A percentile compares a stretch with the other conserved stretches of the same genome.
Evolutionary conservation across 2,797 vertebrate species (phyloP).

Genomic region (Poecilia wingei): DNA sequence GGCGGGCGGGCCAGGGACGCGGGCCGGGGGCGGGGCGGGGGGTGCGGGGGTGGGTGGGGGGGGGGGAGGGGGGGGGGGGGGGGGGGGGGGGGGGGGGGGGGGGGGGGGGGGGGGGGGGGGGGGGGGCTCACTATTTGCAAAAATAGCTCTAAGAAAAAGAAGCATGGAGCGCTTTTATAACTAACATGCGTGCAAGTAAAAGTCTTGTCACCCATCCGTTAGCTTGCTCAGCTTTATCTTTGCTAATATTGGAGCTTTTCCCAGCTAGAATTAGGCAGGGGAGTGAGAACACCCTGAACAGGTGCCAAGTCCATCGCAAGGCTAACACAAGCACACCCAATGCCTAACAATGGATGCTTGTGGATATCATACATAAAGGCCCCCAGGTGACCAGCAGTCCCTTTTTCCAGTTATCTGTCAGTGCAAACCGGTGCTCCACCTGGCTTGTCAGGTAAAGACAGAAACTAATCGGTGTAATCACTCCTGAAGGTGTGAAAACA

Average conservation of each 20-base stretch:
- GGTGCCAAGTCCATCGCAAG: neutral
- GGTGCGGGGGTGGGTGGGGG: too few species aligned
- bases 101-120: too few species aligned
- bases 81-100: too few species aligned
- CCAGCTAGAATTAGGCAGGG: neutral
- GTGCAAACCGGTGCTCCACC: neutral
- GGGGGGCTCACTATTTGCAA: conserved; percentile 37
- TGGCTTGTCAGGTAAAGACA: conserved; percentile 14
- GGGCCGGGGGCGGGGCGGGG: too few species aligned
- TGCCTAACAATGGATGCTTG: neutral
- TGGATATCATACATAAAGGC: neutral
- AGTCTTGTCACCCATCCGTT: neutral
- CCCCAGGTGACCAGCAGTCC: neutral
- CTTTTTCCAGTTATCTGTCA: neutral
- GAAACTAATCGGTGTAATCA: conserved; percentile 20
- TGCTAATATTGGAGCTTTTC: neutral
- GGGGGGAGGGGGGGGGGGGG: too few species aligned
- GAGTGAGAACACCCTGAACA: neutral
- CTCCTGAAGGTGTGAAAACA: conserved; percentile 32
- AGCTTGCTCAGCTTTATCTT: neutral
- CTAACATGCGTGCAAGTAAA: conserved; percentile 3
- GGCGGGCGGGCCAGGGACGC: too few species aligned
- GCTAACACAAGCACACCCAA: neutral
- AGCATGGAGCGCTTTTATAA: conserved; percentile 29
- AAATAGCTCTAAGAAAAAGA: conserved; percentile 41